Base-by-base conservation (phyloP, 2,888 invertebrate genomes). In the Oithona nana region DNA sequence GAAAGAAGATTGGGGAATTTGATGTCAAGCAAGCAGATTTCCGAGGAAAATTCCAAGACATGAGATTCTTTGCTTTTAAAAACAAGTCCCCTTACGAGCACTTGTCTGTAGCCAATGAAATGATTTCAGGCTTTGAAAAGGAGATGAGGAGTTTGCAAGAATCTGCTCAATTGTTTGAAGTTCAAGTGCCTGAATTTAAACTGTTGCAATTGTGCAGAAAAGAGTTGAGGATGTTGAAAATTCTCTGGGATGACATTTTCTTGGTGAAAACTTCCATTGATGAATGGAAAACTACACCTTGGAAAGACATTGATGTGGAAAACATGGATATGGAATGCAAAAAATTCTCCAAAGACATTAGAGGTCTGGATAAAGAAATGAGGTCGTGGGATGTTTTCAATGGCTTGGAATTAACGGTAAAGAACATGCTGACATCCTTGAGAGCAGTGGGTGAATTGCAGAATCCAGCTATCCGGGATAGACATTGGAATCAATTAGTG, bases 281-380 rank as follows among this genome's bases (percentile, higher is more conserved):
- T 69, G 90, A 93, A 71, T 95, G 95, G 95, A 94, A 94, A 74
- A 90, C 87, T 1, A 94, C 94, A 0, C 88, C 89, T 0, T 95
- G 95, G 95, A 80, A 88, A 63, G 88, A 92, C 72, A 92, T 95
- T 65, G 93, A 95, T 71, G 93, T 94, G 50, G 95, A 95, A 75
- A 92, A 93, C 70, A 94, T 95, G 93, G 95, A 95, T 71, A 88
- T 94, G 68, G 94, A 95, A 74, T 94, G 94, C 73, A 95, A 95
- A 73, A 90, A 93, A 72, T 95, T 95, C 73, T 88, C 93, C 1
- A 94, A 95, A 49, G 62, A 62, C 57, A 31, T 68, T 71, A 13
- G 68, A 71, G 79, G 86, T 61, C 73, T 95, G 69, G 94, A 95
- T 71, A 95, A 95, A 71, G 95, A 95, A 76, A 93, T 94, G 88